Base-by-base conservation (phyloP, 1,140 invertebrate genomes). In the Lordiphosa clarofinis region DNA sequence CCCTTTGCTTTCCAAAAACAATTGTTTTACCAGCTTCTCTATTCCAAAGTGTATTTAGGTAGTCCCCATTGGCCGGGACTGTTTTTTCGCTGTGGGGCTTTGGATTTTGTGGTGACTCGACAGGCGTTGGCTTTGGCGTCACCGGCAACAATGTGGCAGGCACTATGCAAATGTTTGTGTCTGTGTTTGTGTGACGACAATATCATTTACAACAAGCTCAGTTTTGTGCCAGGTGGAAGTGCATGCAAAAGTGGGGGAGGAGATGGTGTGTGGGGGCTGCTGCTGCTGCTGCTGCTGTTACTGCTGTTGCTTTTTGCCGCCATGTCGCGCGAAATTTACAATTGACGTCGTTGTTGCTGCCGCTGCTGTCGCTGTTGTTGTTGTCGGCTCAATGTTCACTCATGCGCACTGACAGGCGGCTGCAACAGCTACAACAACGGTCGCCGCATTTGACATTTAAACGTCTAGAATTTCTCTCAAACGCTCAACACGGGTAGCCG, bases 401-500 rank as follows among this genome's bases (percentile, higher is more conserved):
- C 76, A 82, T 82, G 76, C 76, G 78, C 76, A 76, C 50, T 76
- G 67, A 82, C 76, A 39, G 31, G n/a, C 57, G 31, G 33, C 57
- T 59, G 28, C 56, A 64, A 39, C 39, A 49, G 43, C 60, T 56
- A 12, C 60, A 64, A 64, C 72, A 73, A 47, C 60, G 67, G 28
- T 31, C 31, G 63, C 68, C 58, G 58, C 54, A 62, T 67, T 61
- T 84, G 78, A 82, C 78, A 72, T 73, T 55, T 62, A 73, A 78
- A 62, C 78, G 78, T 84, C 78, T 82, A 78, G 78, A 78, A 84
- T 82, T 82, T 82, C 78, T 62, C 52, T 54, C 44, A 46, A 76
- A 59, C 46, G 78, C 78, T 82, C 57, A 82, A 82, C 79, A 82
- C 78, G 69, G 68, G 78, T 82, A 82, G 78, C 78, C 65, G 52